Evolutionary conservation across 2,113 vertebrate species (phyloP), one percentile per base, ranked within the genome.

Genomic region (Hydropotes inermis): DNA sequence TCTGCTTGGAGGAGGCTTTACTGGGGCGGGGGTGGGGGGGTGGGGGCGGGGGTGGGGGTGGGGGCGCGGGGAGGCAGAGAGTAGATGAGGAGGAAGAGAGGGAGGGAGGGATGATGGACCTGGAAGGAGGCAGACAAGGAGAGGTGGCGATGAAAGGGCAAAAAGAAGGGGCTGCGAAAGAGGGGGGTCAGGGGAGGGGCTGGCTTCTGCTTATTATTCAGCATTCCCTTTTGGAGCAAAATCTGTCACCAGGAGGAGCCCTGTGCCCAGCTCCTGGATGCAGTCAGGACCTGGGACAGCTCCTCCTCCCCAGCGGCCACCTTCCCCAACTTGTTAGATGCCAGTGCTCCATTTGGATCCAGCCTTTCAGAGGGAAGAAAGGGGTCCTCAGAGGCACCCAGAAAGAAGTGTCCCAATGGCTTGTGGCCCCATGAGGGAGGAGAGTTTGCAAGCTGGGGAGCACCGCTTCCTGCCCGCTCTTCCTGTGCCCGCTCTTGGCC

Each of bases 241-340:
- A 74, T 10, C 60, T 30, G 54, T 78, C 82, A 39, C 58, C 16
- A 12, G 4, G 55, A 39, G 43, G 55, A 39, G 43, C 25, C 23
- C 15, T 30, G 30, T 6, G 0, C 45, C 14, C 61, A 5, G n/a
- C 12, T 50, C 45, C 33, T 3, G 16, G 64, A 13, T 52, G 28
- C 54, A 11, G 60, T 89, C 64, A 88, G 96, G 23, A 97, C 95
- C 91, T 1, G 0, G 67, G 94, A 89, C 81, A 94, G 91, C 91
- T 85, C 94, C 88, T 61, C 9, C 0, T 1, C 3, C 0, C 17
- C 47, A 3, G 5, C 3, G 0, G 17, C n/a, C 45, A 21, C 21
- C 12, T 39, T 43, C 52, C 21, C 27, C 39, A 15, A 52, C n/a
- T 36, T 21, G 8, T 52, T 43, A 28, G 84, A 47, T 47, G 10